phyloP scores from a whole-genome alignment of 2,888 invertebrate genomes.

The Reticulitermes lucifugus region DNA sequence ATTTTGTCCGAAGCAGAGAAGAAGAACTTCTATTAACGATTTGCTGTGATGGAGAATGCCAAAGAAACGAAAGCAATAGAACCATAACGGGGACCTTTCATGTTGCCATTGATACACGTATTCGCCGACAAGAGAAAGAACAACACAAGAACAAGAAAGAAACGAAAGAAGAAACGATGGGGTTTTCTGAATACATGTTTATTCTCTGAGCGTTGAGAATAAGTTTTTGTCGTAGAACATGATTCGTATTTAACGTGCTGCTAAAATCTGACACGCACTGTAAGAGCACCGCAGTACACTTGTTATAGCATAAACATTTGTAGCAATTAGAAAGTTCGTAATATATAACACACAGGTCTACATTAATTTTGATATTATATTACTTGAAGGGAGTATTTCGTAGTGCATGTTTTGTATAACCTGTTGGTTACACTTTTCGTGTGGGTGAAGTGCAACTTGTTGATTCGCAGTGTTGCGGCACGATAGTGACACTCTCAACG shows the following conservation, averaged over 20 bases:
- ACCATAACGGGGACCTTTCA: constrained; percentile 50
- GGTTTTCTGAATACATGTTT: background rate
- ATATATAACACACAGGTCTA: background rate
- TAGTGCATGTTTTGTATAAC: constrained; percentile 39
- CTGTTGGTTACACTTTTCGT: constrained; percentile 48
- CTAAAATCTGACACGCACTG: background rate
- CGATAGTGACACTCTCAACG: background rate
- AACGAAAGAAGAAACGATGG: constrained; percentile 49
- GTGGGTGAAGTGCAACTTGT: constrained; percentile 46
- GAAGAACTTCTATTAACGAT: background rate
- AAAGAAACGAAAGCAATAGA: constrained; percentile 51
- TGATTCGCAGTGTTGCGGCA: constrained; percentile 23
- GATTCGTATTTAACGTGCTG: background rate
- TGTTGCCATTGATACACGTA: constrained; percentile 46
- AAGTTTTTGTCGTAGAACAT: background rate
- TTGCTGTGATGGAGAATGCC: constrained; percentile 43
- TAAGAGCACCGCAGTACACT: background rate
- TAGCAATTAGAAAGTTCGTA: background rate
- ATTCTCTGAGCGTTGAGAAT: background rate
- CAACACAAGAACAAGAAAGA: constrained; percentile 45
- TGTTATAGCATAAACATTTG: background rate
- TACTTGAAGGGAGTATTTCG: background rate
- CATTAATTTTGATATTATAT: constrained; percentile 23
- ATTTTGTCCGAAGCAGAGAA: constrained; percentile 19
- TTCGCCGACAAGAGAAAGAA: constrained; percentile 46